Base-by-base conservation (phyloP, 2,888 invertebrate species). In the Drosophila cyrtoloma region DNA sequence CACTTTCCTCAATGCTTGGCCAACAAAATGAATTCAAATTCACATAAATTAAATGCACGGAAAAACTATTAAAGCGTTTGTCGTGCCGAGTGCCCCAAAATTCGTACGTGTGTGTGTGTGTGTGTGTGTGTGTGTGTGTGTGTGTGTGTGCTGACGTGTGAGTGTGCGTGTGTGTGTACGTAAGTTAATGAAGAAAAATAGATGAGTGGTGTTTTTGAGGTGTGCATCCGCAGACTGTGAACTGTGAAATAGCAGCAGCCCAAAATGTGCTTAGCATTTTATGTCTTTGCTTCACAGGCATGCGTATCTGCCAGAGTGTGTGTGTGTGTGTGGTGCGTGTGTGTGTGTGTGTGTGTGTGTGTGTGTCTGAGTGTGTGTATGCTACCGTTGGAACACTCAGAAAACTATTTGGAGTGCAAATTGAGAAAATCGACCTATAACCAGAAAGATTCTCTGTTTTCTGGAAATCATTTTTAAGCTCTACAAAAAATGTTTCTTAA, bases 21-120 rank as follows among this genome's bases (percentile, higher is more conserved):
- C 70, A 79, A 71, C 65, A 73, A 63, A 79, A 77, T 79, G 79
- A 68, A 71, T 84, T 86, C 70, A 85, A 87, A 87, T 73, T 85
- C 85, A 79, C 88, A 87, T 86, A 86, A 86, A 87, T 86, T 86
- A 87, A 85, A 87, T 83, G 81, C 83, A 87, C 79, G 88, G 68
- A 85, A 81, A 85, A 86, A 86, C 85, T 86, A 86, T 87, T 87
- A 85, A 83, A 83, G 79, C 73, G 75, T 77, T 83, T 81, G 87
- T 77, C 82, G 82, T 80, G 66, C 56, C 64, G 66, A 55, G 32
- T 62, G 57, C 51, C 51, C 28, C 51, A 47, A 47, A 26, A 47
- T 16, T 14, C 16, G 2, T 26, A 47, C 14, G 22, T 47, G 4
- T 60, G 60, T 39, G 35, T 61, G 51, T 61, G 56, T 42, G 59